These are phyloP conservation scores for Orcinus orca DNA, from an alignment of 2,113 vertebrate genomes.

Conservation along the genomic window DNA sequence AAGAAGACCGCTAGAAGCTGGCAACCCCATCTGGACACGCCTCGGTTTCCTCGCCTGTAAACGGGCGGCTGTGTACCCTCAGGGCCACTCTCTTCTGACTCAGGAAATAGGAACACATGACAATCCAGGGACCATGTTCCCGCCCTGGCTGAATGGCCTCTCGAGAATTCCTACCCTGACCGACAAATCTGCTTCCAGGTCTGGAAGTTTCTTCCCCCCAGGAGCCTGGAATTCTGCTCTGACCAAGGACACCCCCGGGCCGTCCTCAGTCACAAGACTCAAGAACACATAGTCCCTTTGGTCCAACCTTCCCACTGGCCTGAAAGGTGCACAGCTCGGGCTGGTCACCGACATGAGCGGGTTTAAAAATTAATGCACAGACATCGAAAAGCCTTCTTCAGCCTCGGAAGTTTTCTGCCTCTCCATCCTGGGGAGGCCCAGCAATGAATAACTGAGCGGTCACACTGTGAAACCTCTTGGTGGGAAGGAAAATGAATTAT, in stretches of 20 bases:
- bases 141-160: accelerated
- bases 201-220: neutral
- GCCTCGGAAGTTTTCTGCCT: accelerated
- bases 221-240: neutral
- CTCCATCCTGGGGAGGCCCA: neutral
- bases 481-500: neutral
- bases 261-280: neutral
- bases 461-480: neutral
- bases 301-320: neutral
- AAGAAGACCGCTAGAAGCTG: neutral
- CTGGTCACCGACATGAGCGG: neutral
- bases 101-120: accelerated
- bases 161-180: neutral
- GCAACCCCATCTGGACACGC: neutral
- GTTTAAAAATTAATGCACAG: neutral
- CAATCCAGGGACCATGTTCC: accelerated
- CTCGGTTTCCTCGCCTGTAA: neutral
- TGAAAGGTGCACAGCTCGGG: neutral
- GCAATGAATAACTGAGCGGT: neutral
- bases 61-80: neutral
- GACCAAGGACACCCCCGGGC: neutral
- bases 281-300: accelerated
- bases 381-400: neutral
- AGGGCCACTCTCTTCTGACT: neutral
- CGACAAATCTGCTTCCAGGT: neutral